A percentile compares a stretch with the other conserved stretches of the same genome.
phyloP scores from a whole-genome alignment of 2,888 invertebrate species.

The Thecocarcelia acutangulata region DNA sequence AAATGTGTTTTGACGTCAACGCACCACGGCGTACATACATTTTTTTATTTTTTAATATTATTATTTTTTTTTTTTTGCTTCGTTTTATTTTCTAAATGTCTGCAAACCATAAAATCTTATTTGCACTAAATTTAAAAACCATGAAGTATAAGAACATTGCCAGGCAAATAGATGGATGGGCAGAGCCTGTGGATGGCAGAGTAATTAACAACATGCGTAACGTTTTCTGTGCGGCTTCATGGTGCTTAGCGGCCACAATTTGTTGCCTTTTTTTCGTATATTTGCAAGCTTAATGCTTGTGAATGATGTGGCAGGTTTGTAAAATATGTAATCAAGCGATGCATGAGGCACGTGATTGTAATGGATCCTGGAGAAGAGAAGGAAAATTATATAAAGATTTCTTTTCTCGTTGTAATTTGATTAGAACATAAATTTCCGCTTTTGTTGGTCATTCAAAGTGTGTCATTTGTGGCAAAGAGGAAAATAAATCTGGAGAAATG shows the following conservation, averaged over 20 bases:
- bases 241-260: conserved; percentile 20
- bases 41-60: not conserved
- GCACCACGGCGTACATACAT: not conserved
- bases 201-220: conserved; percentile 62
- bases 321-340: not conserved
- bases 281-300: conserved; percentile 1
- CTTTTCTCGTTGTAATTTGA: conserved; percentile 4
- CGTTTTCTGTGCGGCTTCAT: not conserved
- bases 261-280: not conserved
- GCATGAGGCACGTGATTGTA: not conserved
- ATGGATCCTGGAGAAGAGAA: not conserved
- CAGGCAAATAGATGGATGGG: not conserved
- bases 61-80: no score
- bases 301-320: conserved; percentile 11
- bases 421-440: not conserved
- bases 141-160: conserved; percentile 14
- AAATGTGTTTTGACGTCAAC: conserved; percentile 42
- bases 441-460: not conserved
- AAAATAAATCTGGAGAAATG: conserved; percentile 12
- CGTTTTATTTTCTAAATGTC: not conserved
- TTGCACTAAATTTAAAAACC: conserved; percentile 39
- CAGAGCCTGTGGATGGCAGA: conserved; percentile 47
- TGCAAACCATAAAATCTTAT: conserved; percentile 25
- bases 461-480: not conserved
- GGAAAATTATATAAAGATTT: no score